These are phyloP conservation scores for Drosophila subquinaria DNA, from an alignment of 2,888 invertebrate species.

Conservation along the genomic window DNA sequence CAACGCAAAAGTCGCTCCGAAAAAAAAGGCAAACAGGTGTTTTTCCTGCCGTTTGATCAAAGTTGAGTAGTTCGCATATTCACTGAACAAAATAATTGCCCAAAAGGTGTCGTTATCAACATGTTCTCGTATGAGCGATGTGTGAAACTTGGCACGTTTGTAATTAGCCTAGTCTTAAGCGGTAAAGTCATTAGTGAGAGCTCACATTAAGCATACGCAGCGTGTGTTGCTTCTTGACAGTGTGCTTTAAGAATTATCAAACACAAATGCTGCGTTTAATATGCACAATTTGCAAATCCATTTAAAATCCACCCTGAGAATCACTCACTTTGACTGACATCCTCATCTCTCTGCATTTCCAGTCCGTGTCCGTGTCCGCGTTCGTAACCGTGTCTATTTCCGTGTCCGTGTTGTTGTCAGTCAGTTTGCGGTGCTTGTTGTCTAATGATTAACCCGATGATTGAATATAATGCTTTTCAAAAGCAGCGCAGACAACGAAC, in stretches of 20 bases:
- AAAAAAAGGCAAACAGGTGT: constrained; percentile 43
- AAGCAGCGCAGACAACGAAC: constrained; percentile 37
- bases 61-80: constrained; percentile 39
- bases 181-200: constrained; percentile 47
- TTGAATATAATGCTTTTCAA: constrained; percentile 58
- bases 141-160: constrained; percentile 30
- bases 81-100: constrained; percentile 76
- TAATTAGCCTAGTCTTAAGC: constrained; percentile 50
- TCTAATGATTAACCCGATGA: constrained; percentile 60
- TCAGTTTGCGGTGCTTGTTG: constrained; percentile 32
- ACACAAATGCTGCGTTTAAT: constrained; percentile 27
- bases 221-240: neutral
- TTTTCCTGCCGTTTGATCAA: constrained; percentile 42
- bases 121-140: constrained; percentile 23
- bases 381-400: constrained; percentile 14
- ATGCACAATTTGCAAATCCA: constrained; percentile 35
- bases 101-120: constrained; percentile 34
- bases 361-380: constrained; percentile 8
- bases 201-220: constrained; percentile 50
- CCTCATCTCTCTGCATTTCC: neutral
- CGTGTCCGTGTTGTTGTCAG: constrained; percentile 12
- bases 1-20: constrained; percentile 9
- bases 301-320: constrained; percentile 5
- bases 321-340: constrained; percentile 13
- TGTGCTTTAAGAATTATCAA: constrained; percentile 12